Percentiles rank a stretch among this genome's conserved stretches.
Evolutionary conservation across 2,113 vertebrate species (phyloP).

Genomic region (Otocyon megalotis): DNA sequence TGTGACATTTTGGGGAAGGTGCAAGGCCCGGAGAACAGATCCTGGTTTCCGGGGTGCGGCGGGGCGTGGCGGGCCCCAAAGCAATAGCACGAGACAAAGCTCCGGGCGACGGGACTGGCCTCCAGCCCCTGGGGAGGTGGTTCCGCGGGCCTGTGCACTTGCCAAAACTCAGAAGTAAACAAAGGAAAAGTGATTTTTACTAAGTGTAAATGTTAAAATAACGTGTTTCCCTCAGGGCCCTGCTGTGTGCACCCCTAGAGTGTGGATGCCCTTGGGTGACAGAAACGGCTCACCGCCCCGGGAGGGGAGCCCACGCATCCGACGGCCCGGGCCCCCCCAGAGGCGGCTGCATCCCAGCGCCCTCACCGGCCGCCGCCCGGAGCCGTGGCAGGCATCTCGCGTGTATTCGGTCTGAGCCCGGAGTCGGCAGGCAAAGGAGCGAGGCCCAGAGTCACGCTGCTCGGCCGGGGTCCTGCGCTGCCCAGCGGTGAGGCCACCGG

Average conservation of each 20-base stretch:
- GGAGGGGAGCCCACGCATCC: no score
- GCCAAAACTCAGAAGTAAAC: not conserved
- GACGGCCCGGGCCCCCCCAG: not conserved
- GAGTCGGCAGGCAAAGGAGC: not conserved
- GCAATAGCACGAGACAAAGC: rapidly evolving
- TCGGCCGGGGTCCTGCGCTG: not conserved
- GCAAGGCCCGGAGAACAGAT: rapidly evolving
- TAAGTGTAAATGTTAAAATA: not conserved
- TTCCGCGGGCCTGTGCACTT: rapidly evolving
- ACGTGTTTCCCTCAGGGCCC: not conserved
- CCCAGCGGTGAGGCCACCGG: not conserved
- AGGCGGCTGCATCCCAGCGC: rapidly evolving
- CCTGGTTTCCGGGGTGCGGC: rapidly evolving
- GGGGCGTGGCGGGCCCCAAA: no score
- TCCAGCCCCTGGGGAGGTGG: rapidly evolving
- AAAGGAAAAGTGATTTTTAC: not conserved
- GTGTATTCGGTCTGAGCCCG: no score
- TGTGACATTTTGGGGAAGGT: rapidly evolving
- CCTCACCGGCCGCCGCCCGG: rapidly evolving
- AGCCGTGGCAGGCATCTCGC: not conserved
- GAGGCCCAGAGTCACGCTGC: not conserved
- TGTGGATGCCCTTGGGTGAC: rapidly evolving
- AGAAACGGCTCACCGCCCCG: not conserved
- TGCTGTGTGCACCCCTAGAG: rapidly evolving
- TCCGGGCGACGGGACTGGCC: rapidly evolving